A percentile compares a stretch with the other conserved stretches of the same genome.
These are phyloP conservation scores for Pemphredon lugubris DNA, from an alignment of 2,888 invertebrate genomes.

Conservation along the genomic window DNA sequence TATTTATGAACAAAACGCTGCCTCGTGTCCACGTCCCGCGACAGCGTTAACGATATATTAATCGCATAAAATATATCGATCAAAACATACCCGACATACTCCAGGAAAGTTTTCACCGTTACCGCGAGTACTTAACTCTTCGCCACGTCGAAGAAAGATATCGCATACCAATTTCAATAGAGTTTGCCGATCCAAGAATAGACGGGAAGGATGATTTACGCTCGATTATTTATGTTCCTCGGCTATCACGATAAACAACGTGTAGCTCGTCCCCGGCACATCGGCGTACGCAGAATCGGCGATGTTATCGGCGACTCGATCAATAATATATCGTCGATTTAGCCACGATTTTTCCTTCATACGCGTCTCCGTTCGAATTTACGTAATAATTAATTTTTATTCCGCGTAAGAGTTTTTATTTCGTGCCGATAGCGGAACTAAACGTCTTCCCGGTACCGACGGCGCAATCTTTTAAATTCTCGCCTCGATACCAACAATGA, in stretches of 20 bases:
- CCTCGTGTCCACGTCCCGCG: no score
- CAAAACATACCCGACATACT: no score
- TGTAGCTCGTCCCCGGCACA: conserved; percentile 21
- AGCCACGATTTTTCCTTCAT: conserved; percentile 24
- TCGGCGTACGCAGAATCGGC: conserved; percentile 44
- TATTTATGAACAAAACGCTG: no score
- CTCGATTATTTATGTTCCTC: conserved; percentile 49
- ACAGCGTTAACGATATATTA: no score
- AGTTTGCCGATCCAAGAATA: conserved; percentile 28
- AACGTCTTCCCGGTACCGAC: background rate
- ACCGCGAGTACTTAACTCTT: no score
- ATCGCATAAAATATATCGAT: no score
- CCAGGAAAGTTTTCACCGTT: no score
- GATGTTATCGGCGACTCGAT: conserved; percentile 58
- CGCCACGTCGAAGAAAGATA: background rate
- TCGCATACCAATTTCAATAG: background rate
- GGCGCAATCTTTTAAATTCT: background rate
- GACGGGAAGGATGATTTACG: conserved; percentile 53
- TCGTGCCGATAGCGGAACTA: background rate
- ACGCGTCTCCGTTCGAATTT: conserved; percentile 13
- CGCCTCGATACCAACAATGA: conserved; percentile 27
- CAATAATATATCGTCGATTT: conserved; percentile 51
- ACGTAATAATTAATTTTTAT: conserved; percentile 34
- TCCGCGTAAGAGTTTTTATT: conserved; percentile 22
- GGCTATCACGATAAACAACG: conserved; percentile 20